Evolutionary conservation across 2,888 invertebrate genomes (phyloP).

Genomic region (Halocaridina rubra): DNA sequence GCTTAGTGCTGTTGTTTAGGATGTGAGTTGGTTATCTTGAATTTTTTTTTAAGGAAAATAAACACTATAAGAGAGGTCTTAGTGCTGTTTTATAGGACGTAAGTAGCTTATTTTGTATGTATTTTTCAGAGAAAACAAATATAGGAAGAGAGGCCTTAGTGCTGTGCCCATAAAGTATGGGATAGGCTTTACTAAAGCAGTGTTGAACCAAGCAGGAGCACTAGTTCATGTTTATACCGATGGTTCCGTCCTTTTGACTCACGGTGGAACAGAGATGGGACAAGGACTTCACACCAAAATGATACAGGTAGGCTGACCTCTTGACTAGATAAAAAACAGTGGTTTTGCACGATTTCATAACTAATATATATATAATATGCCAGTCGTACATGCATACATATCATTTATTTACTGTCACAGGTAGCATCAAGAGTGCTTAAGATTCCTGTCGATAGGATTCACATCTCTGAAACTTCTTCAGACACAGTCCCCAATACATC

Average conservation of each 20-base stretch:
- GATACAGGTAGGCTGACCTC: too few relatives aligned
- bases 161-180: constrained; percentile 87
- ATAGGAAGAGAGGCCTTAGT: constrained; percentile 87
- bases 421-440: constrained; percentile 78
- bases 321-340: too few relatives aligned
- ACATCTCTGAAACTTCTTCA: constrained; percentile 85
- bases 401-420: too few relatives aligned
- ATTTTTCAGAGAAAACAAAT: constrained; percentile 77
- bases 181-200: constrained; percentile 81
- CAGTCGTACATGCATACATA: too few relatives aligned
- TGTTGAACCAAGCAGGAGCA: constrained; percentile 88
- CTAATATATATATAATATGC: too few relatives aligned
- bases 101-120: too few relatives aligned
- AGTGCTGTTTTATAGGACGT: too few relatives aligned
- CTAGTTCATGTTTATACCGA: constrained; percentile 83
- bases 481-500: constrained; percentile 94
- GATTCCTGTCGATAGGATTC: constrained; percentile 79
- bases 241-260: constrained; percentile 83
- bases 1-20: too few relatives aligned
- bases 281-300: constrained; percentile 97
- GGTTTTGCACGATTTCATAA: too few relatives aligned
- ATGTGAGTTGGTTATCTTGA: too few relatives aligned
- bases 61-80: too few relatives aligned
- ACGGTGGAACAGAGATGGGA: constrained; percentile 94
- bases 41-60: too few relatives aligned